Conservation (phyloP, 1,140 invertebrate genomes). For the Solenopsis invicta region DNA sequence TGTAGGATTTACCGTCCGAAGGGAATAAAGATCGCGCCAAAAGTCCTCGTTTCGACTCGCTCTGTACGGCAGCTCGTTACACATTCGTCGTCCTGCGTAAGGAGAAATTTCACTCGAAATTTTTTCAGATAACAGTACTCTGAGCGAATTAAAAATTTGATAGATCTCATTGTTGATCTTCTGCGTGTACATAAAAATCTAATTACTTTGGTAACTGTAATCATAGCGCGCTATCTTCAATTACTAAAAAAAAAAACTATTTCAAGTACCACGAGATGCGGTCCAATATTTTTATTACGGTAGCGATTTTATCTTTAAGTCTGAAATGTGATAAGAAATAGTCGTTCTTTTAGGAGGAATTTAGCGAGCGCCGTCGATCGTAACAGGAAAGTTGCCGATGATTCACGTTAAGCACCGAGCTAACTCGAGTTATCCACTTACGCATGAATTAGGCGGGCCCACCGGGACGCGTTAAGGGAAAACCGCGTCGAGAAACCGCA, state of each 20-base stretch:
- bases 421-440: constrained; percentile 67
- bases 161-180: background rate
- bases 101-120: background rate
- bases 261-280: background rate
- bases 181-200: background rate
- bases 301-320: constrained; percentile 12
- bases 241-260: background rate
- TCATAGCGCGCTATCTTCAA: background rate
- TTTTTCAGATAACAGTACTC: background rate
- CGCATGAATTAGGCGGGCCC: constrained; percentile 65
- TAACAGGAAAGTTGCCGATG: constrained; percentile 44
- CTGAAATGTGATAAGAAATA: background rate
- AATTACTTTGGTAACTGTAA: background rate
- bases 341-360: constrained; percentile 20
- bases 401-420: constrained; percentile 62
- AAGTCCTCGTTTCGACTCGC: constrained; percentile 9
- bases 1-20: constrained; percentile 48
- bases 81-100: background rate
- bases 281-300: background rate
- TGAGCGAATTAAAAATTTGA: constrained; percentile 1
- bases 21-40: constrained; percentile 27
- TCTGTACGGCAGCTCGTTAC: constrained; percentile 17
- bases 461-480: constrained; percentile 53
- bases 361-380: constrained; percentile 17
- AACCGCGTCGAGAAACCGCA: constrained; percentile 51